Percentiles rank a stretch among this genome's conserved stretches.
These are phyloP conservation scores for Hypomecis punctinalis DNA, from an alignment of 2,888 invertebrate genomes.

Conservation along the genomic window DNA sequence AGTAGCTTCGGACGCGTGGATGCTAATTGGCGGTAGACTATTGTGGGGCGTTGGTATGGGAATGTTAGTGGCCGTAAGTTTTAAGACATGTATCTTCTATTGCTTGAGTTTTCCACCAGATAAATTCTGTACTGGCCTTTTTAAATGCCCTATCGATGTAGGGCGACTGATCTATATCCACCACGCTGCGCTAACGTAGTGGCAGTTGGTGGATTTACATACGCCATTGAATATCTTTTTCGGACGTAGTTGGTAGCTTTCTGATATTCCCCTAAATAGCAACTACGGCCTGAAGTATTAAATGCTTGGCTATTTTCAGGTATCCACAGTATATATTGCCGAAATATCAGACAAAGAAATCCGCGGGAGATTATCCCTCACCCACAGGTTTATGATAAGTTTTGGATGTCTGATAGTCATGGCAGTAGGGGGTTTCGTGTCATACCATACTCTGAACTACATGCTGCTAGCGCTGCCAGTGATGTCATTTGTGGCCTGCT, in stretches of 20 bases:
- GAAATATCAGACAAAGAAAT: slow-evolving; percentile 78
- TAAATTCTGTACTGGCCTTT: no score
- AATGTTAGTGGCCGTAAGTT: slow-evolving; percentile 71
- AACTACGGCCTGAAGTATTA: no score
- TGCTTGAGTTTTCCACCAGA: no score
- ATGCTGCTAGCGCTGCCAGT: slow-evolving; percentile 73
- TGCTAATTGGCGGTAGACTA: slow-evolving; percentile 74
- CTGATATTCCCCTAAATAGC: no score
- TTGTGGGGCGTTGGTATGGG: slow-evolving; percentile 80
- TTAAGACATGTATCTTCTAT: no score
- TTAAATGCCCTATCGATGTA: no score
- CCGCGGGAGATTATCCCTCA: slow-evolving; percentile 63
- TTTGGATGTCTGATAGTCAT: slow-evolving; percentile 71
- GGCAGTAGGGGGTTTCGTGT: slow-evolving; percentile 67
- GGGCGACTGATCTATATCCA: no score
- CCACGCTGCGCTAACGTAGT: no score
- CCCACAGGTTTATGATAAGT: slow-evolving; percentile 63
- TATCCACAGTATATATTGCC: slow-evolving; percentile 68
- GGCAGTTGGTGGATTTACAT: no score
- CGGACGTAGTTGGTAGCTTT: no score
- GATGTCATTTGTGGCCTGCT: slow-evolving; percentile 74
- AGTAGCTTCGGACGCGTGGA: slow-evolving; percentile 65
- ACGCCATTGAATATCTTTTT: no score
- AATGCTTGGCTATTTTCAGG: slow-evolving; percentile 54
- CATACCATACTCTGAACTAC: slow-evolving; percentile 68